Conservation (phyloP, 1,140 invertebrate species). For the Lepidurus apus region DNA sequence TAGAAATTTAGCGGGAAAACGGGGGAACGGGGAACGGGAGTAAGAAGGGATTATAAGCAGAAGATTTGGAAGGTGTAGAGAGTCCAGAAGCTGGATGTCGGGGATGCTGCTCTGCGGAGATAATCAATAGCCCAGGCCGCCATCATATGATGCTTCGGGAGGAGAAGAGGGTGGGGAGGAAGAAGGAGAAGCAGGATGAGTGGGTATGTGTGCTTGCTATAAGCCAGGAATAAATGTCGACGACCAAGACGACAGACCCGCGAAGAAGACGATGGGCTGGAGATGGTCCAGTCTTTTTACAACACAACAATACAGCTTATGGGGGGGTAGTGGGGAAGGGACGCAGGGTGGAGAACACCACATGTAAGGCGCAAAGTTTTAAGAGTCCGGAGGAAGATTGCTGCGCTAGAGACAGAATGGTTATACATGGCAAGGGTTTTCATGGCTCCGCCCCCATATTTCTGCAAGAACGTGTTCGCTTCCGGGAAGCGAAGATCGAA, state of each 20-base stretch:
- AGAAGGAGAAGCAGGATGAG: background rate
- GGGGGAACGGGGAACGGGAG: background rate
- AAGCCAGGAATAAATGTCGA: constrained; percentile 17
- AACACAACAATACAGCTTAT: background rate
- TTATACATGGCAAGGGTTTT: too few species aligned
- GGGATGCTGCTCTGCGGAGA: constrained; percentile 5
- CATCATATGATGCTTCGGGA: background rate
- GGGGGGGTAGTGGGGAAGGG: background rate
- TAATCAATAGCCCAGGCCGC: constrained; percentile 20
- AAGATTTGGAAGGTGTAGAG: background rate
- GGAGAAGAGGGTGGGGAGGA: background rate
- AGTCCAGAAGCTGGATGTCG: background rate
- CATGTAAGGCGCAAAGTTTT: background rate
- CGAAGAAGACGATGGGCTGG: background rate
- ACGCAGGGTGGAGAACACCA: background rate
- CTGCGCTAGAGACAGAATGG: too few species aligned
- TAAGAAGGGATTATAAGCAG: background rate
- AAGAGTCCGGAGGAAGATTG: too few species aligned
- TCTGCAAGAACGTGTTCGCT: background rate
- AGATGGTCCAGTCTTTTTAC: constrained; percentile 10
- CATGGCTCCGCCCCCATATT: background rate
- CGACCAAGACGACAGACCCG: background rate
- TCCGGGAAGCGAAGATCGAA: background rate
- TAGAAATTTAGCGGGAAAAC: background rate
- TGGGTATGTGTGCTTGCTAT: background rate